phyloP scores from a whole-genome alignment of 37 sponge, comb jelly and placozoan species.

The Halisarca cf. caerulea region DNA sequence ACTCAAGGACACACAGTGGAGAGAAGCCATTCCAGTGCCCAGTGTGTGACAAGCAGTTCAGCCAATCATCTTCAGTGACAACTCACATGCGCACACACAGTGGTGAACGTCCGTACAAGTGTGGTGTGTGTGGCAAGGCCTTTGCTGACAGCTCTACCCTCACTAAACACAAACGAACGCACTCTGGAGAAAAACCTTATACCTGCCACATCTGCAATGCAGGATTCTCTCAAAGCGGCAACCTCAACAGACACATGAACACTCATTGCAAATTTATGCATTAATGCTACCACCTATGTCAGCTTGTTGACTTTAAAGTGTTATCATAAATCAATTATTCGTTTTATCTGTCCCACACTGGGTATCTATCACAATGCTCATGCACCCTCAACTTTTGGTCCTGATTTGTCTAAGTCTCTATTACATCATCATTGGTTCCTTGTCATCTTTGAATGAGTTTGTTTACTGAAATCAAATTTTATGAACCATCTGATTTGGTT shows the following conservation, averaged over 20 bases:
- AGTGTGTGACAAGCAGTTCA: conserved; percentile 88
- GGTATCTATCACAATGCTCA: too few species aligned
- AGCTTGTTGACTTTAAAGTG: too few species aligned
- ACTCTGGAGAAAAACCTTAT: conserved; percentile 98
- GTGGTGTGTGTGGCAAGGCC: conserved; percentile 85
- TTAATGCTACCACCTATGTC: background rate
- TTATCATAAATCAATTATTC: too few species aligned
- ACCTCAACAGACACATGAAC: conserved; percentile 97
- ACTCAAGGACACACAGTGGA: conserved; percentile 93
- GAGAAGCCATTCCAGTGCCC: conserved; percentile 98
- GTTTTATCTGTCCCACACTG: too few species aligned
- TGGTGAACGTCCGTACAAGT: conserved; percentile 94
- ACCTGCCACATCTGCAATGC: conserved; percentile 92
- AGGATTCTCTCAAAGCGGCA: conserved; percentile 94
- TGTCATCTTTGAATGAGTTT: too few species aligned
- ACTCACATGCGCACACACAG: conserved; percentile 98
- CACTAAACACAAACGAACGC: conserved; percentile 95
- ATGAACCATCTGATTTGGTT: too few species aligned
- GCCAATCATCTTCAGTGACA: conserved; percentile 96
- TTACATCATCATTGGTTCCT: too few species aligned
- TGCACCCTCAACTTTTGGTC: too few species aligned
- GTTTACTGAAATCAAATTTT: too few species aligned
- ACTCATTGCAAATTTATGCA: conserved; percentile 57
- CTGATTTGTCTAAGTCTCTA: too few species aligned
- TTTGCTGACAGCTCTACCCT: conserved; percentile 98